A percentile compares a stretch with the other conserved stretches of the same genome.
phyloP scores from a whole-genome alignment of 2,113 vertebrate species.

The Bos javanicus region DNA sequence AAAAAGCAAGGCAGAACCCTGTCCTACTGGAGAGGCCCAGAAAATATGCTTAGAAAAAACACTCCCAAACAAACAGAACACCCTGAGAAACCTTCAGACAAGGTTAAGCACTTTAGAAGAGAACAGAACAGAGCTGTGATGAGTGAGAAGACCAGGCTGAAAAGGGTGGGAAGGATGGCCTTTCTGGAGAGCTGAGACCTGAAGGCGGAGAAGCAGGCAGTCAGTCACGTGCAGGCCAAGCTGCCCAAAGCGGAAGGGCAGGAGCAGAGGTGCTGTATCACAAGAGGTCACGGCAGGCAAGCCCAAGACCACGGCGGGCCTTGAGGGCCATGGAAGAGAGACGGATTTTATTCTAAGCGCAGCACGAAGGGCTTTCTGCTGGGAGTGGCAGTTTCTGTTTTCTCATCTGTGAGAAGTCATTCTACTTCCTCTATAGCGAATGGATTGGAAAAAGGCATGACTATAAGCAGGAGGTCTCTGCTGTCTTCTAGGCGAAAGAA shows the following conservation, averaged over 20 bases:
- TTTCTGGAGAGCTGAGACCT: background rate
- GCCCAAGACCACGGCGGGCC: background rate
- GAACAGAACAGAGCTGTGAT: background rate
- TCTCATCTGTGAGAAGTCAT: background rate
- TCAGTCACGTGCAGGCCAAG: background rate
- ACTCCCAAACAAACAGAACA: background rate
- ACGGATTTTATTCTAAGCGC: background rate
- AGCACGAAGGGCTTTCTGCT: background rate
- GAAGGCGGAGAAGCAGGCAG: background rate
- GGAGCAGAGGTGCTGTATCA: background rate
- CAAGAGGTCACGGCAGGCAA: rapidly evolving
- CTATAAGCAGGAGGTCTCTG: background rate
- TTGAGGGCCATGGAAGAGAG: background rate
- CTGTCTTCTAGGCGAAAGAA: background rate
- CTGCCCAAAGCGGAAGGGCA: too few species aligned
- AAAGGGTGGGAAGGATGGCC: too few species aligned
- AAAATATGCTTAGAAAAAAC: background rate
- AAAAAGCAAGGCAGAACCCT: background rate
- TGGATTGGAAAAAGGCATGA: background rate
- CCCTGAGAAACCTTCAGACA: background rate
- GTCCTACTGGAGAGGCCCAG: background rate
- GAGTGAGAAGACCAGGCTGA: background rate
- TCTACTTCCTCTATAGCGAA: background rate
- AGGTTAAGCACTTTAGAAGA: background rate
- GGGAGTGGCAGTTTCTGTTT: background rate